A percentile compares a stretch with the other conserved stretches of the same genome.
Conservation (phyloP, 2,113 vertebrate genomes). For the Riparia riparia region DNA sequence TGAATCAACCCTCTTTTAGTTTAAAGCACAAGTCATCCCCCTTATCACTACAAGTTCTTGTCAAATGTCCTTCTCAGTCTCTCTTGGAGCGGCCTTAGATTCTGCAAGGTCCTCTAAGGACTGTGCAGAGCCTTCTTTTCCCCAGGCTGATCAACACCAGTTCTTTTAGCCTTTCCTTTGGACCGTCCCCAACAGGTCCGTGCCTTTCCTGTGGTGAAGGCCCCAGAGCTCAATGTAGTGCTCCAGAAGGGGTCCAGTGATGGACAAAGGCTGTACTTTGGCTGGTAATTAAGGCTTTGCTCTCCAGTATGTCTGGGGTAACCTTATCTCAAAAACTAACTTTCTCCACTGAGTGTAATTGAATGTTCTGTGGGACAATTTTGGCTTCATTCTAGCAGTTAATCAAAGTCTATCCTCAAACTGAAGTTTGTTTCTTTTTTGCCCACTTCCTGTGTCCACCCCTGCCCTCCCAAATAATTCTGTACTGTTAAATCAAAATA, state of each 20-base stretch:
- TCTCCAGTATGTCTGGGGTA: neutral
- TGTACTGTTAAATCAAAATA: neutral
- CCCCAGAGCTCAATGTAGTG: no score
- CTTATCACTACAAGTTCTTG: no score
- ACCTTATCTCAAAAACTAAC: neutral
- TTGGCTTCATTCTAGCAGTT: neutral
- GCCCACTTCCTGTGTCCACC: fast-evolving
- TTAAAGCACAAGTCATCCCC: neutral
- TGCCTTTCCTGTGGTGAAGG: neutral
- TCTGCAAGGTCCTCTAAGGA: neutral
- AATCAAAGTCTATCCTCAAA: neutral
- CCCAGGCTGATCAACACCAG: neutral
- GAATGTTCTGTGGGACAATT: neutral
- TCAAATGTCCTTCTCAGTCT: neutral
- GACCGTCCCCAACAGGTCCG: no score
- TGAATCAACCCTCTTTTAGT: neutral
- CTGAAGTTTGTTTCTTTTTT: neutral
- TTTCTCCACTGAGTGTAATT: neutral
- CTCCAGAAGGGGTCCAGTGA: neutral
- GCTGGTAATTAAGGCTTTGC: neutral
- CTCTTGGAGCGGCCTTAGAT: no score
- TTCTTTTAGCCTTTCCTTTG: neutral
- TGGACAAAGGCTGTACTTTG: fast-evolving
- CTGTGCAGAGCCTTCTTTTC: neutral
- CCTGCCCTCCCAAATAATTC: neutral